Percentiles rank a stretch among this genome's conserved stretches.
phyloP scores from a whole-genome alignment of 2,888 invertebrate species.

The Cephus rjabovi region DNA sequence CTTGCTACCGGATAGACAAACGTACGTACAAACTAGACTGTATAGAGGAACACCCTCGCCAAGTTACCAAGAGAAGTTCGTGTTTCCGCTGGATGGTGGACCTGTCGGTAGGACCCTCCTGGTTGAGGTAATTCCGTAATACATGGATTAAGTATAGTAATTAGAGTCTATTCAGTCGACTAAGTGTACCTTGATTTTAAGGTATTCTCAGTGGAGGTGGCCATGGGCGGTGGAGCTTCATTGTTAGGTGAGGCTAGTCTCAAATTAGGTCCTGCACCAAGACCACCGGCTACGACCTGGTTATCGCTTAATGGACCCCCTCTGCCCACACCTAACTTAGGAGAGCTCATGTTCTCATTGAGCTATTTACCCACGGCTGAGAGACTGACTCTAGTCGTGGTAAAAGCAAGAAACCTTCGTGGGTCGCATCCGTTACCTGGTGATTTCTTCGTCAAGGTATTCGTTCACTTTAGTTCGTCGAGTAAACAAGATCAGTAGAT shows the following conservation, averaged over 20 bases:
- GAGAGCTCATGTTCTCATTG: constrained; percentile 84
- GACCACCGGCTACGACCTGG: constrained; percentile 82
- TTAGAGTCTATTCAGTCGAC: background rate
- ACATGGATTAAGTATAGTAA: background rate
- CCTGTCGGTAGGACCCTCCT: constrained; percentile 54
- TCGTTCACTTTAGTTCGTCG: background rate
- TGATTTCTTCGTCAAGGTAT: constrained; percentile 83
- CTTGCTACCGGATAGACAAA: constrained; percentile 77
- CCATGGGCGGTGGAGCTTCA: constrained; percentile 43
- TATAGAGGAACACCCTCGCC: constrained; percentile 78
- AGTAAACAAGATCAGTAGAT: background rate
- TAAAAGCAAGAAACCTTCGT: constrained; percentile 81
- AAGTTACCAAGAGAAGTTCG: constrained; percentile 82
- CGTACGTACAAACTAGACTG: constrained; percentile 77
- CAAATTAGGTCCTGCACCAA: constrained; percentile 61
- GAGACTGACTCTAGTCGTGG: constrained; percentile 80
- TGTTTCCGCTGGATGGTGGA: constrained; percentile 68
- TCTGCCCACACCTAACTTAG: constrained; percentile 71
- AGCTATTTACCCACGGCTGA: constrained; percentile 87
- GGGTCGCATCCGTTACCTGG: constrained; percentile 71
- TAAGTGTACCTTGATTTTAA: constrained; percentile 24
- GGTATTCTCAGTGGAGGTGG: constrained; percentile 55
- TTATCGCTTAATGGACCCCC: constrained; percentile 79
- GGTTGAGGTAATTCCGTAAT: constrained; percentile 49
- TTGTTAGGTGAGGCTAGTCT: constrained; percentile 58